Conservation (phyloP, 2,113 vertebrate species). For the Atlantisia rogersi region DNA sequence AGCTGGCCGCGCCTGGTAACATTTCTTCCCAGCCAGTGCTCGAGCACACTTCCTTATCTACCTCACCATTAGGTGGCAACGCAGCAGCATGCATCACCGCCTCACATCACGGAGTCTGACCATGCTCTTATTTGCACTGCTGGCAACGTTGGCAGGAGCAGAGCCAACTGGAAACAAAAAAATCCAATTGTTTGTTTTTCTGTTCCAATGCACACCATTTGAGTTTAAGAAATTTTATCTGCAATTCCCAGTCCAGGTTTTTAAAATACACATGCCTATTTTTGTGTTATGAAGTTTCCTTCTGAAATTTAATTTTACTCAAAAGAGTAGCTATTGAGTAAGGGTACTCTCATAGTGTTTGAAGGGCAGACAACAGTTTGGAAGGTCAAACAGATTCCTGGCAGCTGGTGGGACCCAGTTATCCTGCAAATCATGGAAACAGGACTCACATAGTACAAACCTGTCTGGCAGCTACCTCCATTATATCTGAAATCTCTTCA, state of each 20-base stretch:
- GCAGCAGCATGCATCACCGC: background rate
- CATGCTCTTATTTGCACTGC: background rate
- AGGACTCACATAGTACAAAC: background rate
- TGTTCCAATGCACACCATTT: background rate
- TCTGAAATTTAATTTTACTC: background rate
- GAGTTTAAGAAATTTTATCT: background rate
- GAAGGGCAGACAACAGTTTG: background rate
- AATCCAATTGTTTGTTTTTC: background rate
- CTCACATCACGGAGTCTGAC: fast-evolving
- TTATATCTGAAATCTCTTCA: background rate
- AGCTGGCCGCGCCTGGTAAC: background rate
- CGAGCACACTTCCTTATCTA: background rate
- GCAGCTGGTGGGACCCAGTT: background rate
- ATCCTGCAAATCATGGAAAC: background rate
- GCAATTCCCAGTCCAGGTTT: background rate
- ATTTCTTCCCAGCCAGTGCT: background rate
- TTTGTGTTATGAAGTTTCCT: background rate
- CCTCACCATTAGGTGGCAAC: conserved; percentile 3
- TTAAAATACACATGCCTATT: background rate
- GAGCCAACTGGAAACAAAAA: background rate
- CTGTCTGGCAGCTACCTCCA: background rate
- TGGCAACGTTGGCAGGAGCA: background rate
- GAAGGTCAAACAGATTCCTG: background rate
- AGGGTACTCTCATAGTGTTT: fast-evolving
- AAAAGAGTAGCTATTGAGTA: background rate